These are phyloP conservation scores for Ctenopoma multispine DNA, from an alignment of 2,797 vertebrate genomes.

Conservation along the genomic window DNA sequence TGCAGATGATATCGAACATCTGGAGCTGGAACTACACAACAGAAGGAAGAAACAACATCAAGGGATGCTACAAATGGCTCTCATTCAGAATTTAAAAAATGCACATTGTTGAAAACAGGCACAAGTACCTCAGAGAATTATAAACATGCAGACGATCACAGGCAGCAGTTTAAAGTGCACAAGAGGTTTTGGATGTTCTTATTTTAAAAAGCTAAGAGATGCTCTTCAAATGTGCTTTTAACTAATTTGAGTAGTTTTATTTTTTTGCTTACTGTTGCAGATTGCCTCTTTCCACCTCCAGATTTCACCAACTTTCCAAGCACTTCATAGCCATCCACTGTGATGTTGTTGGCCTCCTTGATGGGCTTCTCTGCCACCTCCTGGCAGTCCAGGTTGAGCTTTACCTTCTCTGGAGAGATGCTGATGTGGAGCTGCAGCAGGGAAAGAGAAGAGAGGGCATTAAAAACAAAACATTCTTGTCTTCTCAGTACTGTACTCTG, in stretches of 20 bases:
- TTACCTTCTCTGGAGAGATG: conserved; percentile 92
- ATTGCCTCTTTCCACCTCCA: conserved; percentile 87
- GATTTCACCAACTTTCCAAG: conserved; percentile 92
- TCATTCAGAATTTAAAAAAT: conserved; percentile 60
- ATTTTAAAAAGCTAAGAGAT: conserved; percentile 47
- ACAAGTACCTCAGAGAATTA: conserved; percentile 45
- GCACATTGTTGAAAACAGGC: conserved; percentile 54
- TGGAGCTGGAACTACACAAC: conserved; percentile 96
- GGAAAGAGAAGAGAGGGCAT: conserved; percentile 38
- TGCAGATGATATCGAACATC: conserved; percentile 99
- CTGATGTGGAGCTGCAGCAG: conserved; percentile 92
- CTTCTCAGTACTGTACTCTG: conserved; percentile 25
- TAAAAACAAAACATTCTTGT: conserved; percentile 52
- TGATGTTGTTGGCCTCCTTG: conserved; percentile 94
- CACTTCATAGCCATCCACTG: conserved; percentile 94
- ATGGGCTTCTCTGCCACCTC: conserved; percentile 95
- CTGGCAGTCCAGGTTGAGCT: conserved; percentile 94
- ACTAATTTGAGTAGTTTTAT: conserved; percentile 20
- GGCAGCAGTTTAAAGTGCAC: conserved; percentile 43
- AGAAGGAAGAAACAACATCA: conserved; percentile 49
- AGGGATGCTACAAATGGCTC: conserved; percentile 76
- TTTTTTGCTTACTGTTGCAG: conserved; percentile 90
- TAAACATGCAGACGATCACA: conserved; percentile 17
- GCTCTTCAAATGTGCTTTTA: conserved; percentile 43
- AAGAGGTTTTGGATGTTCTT: conserved; percentile 43